Base-by-base conservation (phyloP, 2,888 invertebrate species). In the Drosophila bunnanda region DNA sequence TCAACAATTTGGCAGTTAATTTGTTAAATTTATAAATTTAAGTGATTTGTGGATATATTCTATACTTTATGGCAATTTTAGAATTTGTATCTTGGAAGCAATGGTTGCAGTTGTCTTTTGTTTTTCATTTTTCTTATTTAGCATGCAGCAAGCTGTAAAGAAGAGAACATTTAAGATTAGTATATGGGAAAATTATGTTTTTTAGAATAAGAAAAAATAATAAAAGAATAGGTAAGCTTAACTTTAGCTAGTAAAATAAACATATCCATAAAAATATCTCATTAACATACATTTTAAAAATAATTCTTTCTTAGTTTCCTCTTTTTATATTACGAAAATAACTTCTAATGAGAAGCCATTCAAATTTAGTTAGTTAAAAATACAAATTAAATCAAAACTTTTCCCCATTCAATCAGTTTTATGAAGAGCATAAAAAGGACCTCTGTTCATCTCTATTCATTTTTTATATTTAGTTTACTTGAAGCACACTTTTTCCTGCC, bases 81-180 rank as follows among this genome's bases (percentile, higher is more conserved):
- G 13, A 20, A 39, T 32, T 8, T 38, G 30, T 74, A 38, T 13
- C 8, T 39, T 82, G 89, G 83, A 83, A 88, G 83, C 87, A 80
- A 64, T 73, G 39, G 70, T 78, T 78, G 68, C 74, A 59, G 22
- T 67, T 68, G 66, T 43, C 65, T 50, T 54, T 38, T 12, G 39
- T n/a, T n/a, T n/a, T n/a, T n/a, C n/a, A n/a, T n/a, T n/a, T n/a
- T n/a, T n/a, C n/a, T 38, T 39, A 36, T 50, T 60, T 13, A 48
- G 48, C 50, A 43, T 59, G 34, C 25, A 50, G 36, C 48, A 62
- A 68, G 22, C 80, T 87, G 69, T 17, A 78, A 34, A 3, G 39
- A 4, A 65, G 4, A 3, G 22, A 3, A 1, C 5, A 20, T 20
- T 52, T 0, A 2, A 9, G 9, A 15, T 48, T 4, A 22, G 28